A percentile compares a stretch with the other conserved stretches of the same genome.
Conservation (phyloP, 2,888 invertebrate species). For the Ennomos fuscantarius region DNA sequence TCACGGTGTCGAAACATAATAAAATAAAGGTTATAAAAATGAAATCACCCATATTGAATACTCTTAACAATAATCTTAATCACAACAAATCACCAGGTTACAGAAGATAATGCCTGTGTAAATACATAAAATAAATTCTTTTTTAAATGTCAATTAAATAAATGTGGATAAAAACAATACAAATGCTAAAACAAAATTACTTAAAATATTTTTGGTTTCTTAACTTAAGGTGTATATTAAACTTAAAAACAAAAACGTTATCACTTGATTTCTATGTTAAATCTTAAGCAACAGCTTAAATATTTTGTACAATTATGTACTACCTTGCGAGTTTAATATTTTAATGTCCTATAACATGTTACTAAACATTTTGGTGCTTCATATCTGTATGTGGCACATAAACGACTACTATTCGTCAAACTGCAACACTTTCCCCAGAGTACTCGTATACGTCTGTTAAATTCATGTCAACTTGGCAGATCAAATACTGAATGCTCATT, state of each 20-base stretch:
- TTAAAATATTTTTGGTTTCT: slow-evolving; percentile 54
- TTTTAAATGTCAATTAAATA: slow-evolving; percentile 36
- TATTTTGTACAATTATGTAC: slow-evolving; percentile 36
- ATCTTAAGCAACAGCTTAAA: slow-evolving; percentile 38
- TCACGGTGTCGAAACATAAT: slow-evolving; percentile 5
- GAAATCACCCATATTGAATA: slow-evolving; percentile 29
- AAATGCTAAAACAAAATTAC: slow-evolving; percentile 44
- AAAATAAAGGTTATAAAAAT: slow-evolving; percentile 20
- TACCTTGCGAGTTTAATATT: slow-evolving; percentile 8
- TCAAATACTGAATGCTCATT: no score
- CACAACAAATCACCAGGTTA: slow-evolving; percentile 36
- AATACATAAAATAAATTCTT: slow-evolving; percentile 35
- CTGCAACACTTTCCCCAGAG: neutral
- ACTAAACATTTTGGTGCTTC: slow-evolving; percentile 4
- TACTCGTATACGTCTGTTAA: no score
- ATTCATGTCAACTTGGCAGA: no score
- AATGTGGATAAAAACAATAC: slow-evolving; percentile 30
- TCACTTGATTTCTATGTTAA: slow-evolving; percentile 31
- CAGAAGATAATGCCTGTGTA: slow-evolving; percentile 19
- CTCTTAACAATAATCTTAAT: slow-evolving; percentile 33
- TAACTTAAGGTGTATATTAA: slow-evolving; percentile 16
- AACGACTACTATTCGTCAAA: slow-evolving; percentile 21
- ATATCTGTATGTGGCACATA: slow-evolving; percentile 33
- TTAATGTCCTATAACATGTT: slow-evolving; percentile 11
- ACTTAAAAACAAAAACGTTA: slow-evolving; percentile 31